phyloP scores from a whole-genome alignment of 1,140 invertebrate genomes.

The Agrilus planipennis region DNA sequence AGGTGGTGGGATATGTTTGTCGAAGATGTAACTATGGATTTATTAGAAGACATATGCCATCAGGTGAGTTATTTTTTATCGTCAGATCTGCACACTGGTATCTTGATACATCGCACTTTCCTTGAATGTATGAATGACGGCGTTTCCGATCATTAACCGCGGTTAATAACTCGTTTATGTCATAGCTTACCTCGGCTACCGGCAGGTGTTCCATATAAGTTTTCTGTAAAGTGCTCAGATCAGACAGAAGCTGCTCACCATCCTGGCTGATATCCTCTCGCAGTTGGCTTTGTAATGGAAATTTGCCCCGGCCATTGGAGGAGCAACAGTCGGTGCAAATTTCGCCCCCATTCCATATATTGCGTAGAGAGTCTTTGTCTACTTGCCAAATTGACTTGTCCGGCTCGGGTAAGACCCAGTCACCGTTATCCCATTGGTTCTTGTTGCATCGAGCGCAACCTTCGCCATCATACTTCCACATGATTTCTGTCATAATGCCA shows the following conservation, averaged over 20 bases:
- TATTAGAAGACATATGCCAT: conserved; percentile 96
- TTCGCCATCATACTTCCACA: conserved; percentile 14
- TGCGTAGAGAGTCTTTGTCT: conserved; percentile 12
- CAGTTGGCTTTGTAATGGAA: conserved; percentile 15
- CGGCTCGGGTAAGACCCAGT: neutral
- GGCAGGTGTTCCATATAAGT: conserved; percentile 24
- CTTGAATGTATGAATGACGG: no score
- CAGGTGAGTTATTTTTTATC: no score
- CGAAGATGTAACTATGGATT: conserved; percentile 88
- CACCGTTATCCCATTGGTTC: conserved; percentile 8
- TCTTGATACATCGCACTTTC: no score
- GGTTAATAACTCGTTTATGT: conserved; percentile 12
- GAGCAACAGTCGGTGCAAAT: conserved; percentile 7
- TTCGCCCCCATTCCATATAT: conserved; percentile 21
- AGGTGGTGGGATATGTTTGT: conserved; percentile 99
- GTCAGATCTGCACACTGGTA: no score
- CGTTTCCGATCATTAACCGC: conserved; percentile 18
- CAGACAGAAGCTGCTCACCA: conserved; percentile 27
- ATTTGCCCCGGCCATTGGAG: conserved; percentile 5
- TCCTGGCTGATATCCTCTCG: conserved; percentile 28
- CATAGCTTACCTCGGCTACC: conserved; percentile 13
- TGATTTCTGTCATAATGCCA: conserved; percentile 13
- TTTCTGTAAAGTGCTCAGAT: conserved; percentile 22
- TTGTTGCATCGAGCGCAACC: conserved; percentile 19
- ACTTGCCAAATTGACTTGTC: conserved; percentile 5